Conservation (phyloP, 1,140 invertebrate genomes). For the Drosophila nigromelanica region DNA sequence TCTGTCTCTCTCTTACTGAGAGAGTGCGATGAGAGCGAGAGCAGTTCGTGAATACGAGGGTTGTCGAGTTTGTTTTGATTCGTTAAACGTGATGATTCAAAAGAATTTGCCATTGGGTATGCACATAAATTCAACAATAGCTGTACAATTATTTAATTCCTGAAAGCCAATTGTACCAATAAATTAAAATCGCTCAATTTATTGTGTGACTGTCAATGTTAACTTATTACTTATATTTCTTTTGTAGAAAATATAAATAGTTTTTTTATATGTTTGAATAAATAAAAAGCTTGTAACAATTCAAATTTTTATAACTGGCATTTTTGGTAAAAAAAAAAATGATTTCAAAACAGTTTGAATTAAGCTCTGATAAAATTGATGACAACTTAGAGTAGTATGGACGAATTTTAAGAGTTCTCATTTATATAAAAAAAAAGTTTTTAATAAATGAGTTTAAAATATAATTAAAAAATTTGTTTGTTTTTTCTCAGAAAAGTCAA, state of each 20-base stretch:
- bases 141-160: slow-evolving; percentile 1
- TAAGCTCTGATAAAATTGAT: no score
- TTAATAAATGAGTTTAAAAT: no score
- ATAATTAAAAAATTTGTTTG: no score
- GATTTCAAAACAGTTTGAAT: no score
- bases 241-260: neutral
- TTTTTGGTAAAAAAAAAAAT: no score
- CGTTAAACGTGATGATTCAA: slow-evolving; percentile 6
- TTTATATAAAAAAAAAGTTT: no score
- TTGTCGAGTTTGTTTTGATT: slow-evolving; percentile 43
- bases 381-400: no score
- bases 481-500: no score
- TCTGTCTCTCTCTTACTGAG: neutral
- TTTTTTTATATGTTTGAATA: no score
- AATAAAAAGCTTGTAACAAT: no score
- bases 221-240: neutral
- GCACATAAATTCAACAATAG: neutral
- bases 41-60: slow-evolving; percentile 28
- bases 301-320: no score
- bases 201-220: neutral
- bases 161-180: neutral
- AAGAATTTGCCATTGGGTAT: neutral
- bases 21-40: slow-evolving; percentile 4
- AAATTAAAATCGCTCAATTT: neutral
- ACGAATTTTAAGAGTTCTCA: no score